Evolutionary conservation across 2,113 vertebrate species (phyloP).

Genomic region (Chloebia gouldiae): DNA sequence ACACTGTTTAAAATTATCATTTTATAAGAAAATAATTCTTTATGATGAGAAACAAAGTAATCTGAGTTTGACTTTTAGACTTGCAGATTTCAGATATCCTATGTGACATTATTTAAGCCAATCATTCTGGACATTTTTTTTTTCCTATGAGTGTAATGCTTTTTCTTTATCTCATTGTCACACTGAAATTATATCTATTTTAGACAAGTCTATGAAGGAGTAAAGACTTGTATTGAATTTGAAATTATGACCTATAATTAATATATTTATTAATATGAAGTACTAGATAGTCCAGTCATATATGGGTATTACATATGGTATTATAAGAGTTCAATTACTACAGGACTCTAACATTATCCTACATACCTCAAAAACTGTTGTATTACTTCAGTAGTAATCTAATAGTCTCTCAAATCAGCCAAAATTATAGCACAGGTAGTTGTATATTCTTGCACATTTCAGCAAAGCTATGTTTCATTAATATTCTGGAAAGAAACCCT

Average conservation of each 20-base stretch:
- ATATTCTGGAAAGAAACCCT: conserved; percentile 48
- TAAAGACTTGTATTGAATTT: neutral
- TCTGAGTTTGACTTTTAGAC: neutral
- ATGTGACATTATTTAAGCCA: neutral
- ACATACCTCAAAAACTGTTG: neutral
- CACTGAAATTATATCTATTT: neutral
- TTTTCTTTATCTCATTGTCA: neutral
- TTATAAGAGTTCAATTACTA: neutral
- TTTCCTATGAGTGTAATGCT: neutral
- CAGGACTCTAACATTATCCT: neutral
- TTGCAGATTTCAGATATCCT: neutral
- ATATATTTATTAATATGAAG: neutral
- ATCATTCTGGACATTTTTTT: neutral
- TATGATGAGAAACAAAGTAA: neutral
- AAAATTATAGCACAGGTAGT: neutral
- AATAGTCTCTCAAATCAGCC: neutral
- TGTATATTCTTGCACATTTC: conserved; percentile 13
- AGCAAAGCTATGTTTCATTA: neutral
- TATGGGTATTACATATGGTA: neutral
- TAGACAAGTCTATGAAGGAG: neutral
- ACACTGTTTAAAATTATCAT: neutral
- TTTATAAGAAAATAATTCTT: neutral
- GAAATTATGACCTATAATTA: neutral
- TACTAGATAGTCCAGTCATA: neutral
- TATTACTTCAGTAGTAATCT: neutral